Evolutionary conservation across 2,888 invertebrate genomes (phyloP), one percentile per base, ranked within the genome.

Genomic region (Leptodirus hochenwartii): DNA sequence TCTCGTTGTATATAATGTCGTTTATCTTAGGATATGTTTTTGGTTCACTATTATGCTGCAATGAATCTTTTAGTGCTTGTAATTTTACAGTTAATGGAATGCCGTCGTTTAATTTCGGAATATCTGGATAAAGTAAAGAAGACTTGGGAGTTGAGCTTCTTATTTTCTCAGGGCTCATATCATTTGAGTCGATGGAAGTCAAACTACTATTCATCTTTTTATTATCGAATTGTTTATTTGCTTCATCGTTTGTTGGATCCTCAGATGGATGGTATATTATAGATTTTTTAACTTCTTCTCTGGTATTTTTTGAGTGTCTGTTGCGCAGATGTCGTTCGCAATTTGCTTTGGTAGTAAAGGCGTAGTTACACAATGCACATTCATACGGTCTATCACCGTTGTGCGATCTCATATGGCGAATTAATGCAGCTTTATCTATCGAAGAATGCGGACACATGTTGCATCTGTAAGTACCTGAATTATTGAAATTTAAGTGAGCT

Each of bases 271-370:
- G 82, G 45, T 84, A 82, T 36, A 84, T 81, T 30, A 91, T 81
- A 4, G 81, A 71, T 39, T 75, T 73, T 49, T 88, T 85, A 0
- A 91, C 80, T 42, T 91, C 88, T 41, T 88, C 84, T 31, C 87
- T 67, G 2, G 79, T 76, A 2, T 73, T 68, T 53, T 85, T 85
- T 0, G 78, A 75, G 47, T 93, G 93, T 14, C 88, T 69, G 52
- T 93, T 93, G 39, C 90, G 66, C 43, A 93, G 64, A 53, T 95
- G 93, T 4, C 93, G 65, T 56, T 95, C 93, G 52, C 95, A 95
- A 50, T 95, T 93, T 2, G 93, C 91, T 59, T 93, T 91, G 1
- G 93, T 93, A 15, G 93, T 93, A 54, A 95, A 95, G 3, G 91
- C 90, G 48, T 87, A 91, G 47, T 85, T 85, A 54, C 95, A 95